Percentiles rank a stretch among this genome's conserved stretches.
Evolutionary conservation across 2,888 invertebrate genomes (phyloP).

Genomic region (Oligia strigilis): DNA sequence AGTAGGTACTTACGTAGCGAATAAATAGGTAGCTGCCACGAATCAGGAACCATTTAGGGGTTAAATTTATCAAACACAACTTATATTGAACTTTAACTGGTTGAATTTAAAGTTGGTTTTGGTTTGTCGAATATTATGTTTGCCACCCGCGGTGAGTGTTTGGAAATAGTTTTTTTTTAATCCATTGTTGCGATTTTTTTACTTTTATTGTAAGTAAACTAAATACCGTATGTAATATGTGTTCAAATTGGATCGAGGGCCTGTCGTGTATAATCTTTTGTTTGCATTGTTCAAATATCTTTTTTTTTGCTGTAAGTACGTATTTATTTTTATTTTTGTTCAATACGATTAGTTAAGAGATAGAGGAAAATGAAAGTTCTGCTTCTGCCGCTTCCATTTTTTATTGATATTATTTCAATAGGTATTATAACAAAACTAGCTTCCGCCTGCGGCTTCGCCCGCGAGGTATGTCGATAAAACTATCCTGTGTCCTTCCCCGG

Average conservation of each 20-base stretch:
- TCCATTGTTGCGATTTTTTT: slow-evolving; percentile 72
- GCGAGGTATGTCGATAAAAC: too few species aligned
- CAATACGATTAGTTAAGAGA: slow-evolving; percentile 52
- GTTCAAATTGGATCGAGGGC: slow-evolving; percentile 79
- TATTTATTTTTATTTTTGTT: slow-evolving; percentile 43
- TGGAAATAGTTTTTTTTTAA: slow-evolving; percentile 72
- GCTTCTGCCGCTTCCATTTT: slow-evolving; percentile 34
- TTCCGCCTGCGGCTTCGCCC: too few species aligned
- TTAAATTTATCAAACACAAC: neutral
- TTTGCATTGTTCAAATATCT: slow-evolving; percentile 57
- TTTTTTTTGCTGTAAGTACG: slow-evolving; percentile 8
- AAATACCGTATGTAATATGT: slow-evolving; percentile 80
- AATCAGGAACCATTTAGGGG: slow-evolving; percentile 56
- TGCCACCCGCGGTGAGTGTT: slow-evolving; percentile 81
- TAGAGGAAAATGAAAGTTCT: slow-evolving; percentile 53
- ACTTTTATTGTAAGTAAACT: slow-evolving; percentile 69
- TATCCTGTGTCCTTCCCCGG: too few species aligned
- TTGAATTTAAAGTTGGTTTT: neutral
- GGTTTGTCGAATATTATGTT: slow-evolving; percentile 13
- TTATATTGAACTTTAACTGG: fast-evolving
- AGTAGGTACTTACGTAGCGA: slow-evolving; percentile 53
- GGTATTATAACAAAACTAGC: too few species aligned
- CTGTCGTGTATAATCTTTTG: slow-evolving; percentile 61
- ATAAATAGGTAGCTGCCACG: slow-evolving; percentile 68
- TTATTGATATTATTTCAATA: slow-evolving; percentile 7